A percentile compares a stretch with the other conserved stretches of the same genome.
These are phyloP conservation scores for Orgyia antiqua DNA, from an alignment of 2,888 invertebrate genomes.

Conservation along the genomic window DNA sequence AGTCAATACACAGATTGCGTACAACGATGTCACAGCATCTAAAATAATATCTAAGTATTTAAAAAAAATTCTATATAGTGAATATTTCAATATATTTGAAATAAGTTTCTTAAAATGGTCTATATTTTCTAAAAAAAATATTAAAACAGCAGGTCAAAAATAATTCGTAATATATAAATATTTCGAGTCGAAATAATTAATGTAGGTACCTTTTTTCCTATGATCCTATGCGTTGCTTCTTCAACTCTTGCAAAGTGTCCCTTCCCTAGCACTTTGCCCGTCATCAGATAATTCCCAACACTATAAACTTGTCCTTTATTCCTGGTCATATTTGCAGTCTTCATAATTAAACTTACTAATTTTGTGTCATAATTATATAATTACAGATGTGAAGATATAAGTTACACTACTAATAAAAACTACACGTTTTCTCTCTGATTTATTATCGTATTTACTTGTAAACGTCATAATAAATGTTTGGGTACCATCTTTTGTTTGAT, in stretches of 20 bases:
- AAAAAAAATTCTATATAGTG: too few species aligned
- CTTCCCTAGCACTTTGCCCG: slow-evolving; percentile 83
- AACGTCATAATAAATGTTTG: slow-evolving; percentile 53
- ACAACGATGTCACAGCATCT: too few species aligned
- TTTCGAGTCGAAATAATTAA: too few species aligned
- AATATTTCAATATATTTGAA: too few species aligned
- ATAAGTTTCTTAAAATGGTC: too few species aligned
- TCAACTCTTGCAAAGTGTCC: slow-evolving; percentile 88
- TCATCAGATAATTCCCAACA: slow-evolving; percentile 85
- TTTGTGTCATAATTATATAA: slow-evolving; percentile 47
- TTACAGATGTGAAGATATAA: not conserved
- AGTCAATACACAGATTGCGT: too few species aligned
- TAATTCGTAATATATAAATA: too few species aligned
- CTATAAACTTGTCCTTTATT: slow-evolving; percentile 69
- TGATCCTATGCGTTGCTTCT: slow-evolving; percentile 82
- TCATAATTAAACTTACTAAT: slow-evolving; percentile 47
- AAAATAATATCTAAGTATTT: too few species aligned
- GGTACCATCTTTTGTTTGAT: slow-evolving; percentile 57
- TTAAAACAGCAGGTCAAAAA: too few species aligned
- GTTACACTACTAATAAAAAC: slow-evolving; percentile 21
- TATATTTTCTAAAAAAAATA: too few species aligned
- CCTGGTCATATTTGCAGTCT: slow-evolving; percentile 49
- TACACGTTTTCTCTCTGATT: slow-evolving; percentile 32
- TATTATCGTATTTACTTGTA: slow-evolving; percentile 41
- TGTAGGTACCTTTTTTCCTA: slow-evolving; percentile 82